Conservation (phyloP, 2,797 vertebrate genomes). For the Odontamblyopus lacepedii region DNA sequence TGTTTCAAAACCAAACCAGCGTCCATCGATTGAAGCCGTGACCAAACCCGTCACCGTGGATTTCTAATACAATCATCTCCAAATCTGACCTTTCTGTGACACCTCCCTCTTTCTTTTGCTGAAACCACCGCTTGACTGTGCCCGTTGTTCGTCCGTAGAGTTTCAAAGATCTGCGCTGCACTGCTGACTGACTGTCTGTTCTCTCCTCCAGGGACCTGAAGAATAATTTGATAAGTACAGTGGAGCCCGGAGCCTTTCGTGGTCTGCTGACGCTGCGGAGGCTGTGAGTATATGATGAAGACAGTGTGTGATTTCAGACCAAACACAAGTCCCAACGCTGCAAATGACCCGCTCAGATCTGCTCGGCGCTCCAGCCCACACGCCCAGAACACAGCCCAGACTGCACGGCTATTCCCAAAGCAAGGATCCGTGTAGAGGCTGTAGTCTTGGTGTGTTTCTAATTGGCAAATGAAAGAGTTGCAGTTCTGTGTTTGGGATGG, state of each 20-base stretch:
- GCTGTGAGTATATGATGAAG: conserved; percentile 86
- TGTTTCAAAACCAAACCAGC: too few species aligned
- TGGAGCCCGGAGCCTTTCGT: conserved; percentile 90
- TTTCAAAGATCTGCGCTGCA: conserved; percentile 8
- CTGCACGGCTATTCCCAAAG: not conserved
- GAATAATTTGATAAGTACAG: conserved; percentile 93
- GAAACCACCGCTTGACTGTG: not conserved
- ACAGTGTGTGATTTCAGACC: conserved; percentile 36
- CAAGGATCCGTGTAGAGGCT: not conserved
- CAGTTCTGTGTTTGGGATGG: too few species aligned
- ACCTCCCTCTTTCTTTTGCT: not conserved
- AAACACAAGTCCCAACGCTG: conserved; percentile 21
- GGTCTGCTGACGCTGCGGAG: conserved; percentile 87
- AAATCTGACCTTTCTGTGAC: not conserved
- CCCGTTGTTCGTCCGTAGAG: not conserved
- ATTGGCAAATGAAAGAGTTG: not conserved
- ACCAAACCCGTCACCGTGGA: too few species aligned
- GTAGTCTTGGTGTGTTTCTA: not conserved
- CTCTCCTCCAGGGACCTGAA: conserved; percentile 85
- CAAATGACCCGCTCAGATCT: conserved; percentile 32
- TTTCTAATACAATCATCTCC: not conserved
- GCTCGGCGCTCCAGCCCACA: conserved; percentile 22
- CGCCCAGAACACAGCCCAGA: not conserved
- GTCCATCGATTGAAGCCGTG: too few species aligned
- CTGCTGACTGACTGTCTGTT: conserved; percentile 16